Base-by-base conservation (phyloP, 2,888 invertebrate genomes). In the Sarcophaga rosellei region DNA sequence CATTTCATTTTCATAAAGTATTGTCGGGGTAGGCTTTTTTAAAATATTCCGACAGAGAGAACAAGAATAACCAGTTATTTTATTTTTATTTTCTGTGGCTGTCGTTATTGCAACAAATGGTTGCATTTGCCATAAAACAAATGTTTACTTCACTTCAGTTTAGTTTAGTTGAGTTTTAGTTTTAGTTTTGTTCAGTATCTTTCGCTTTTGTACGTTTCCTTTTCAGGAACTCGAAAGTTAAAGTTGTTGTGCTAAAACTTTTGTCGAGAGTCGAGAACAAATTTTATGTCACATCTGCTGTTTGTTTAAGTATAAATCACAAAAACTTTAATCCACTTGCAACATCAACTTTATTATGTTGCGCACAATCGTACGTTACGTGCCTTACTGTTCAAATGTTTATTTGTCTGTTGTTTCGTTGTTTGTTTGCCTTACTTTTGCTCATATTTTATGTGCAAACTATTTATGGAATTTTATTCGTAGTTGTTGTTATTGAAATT, bases 291-390 rank as follows among this genome's bases (percentile, higher is more conserved):
- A 86, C 86, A 86, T 84, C 86, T 86, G 86, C 73, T 86, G 84
- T 86, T 74, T 81, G 83, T 61, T 86, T 77, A 78, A 77, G 77
- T 81, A 86, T 86, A 86, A 86, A 86, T 86, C 83, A 84, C 70
- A 84, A 86, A 86, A 86, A 86, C 86, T 86, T 82, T 86, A 78
- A 86, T 84, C 84, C 78, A 86, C 74, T 86, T 86, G 74, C 81
- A 83, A 65, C 70, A 81, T 81, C 74, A 84, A 84, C 77, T 79
- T 70, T 21, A 69, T 72, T 82, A 57, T 73, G 82, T 25, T 75
- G 47, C 45, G 66, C 21, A 68, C 8, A 12, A 15, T 35, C n/a
- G 17, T 35, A 62, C 45, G 63, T 75, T 35, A 62, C 45, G 70
- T 81, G 75, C 20, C 53, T 15, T 17, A 6, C n/a, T 23, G 23